Evolutionary conservation across 1,140 invertebrate species (phyloP), one percentile per base, ranked within the genome.

Genomic region (Megalopta genalis): DNA sequence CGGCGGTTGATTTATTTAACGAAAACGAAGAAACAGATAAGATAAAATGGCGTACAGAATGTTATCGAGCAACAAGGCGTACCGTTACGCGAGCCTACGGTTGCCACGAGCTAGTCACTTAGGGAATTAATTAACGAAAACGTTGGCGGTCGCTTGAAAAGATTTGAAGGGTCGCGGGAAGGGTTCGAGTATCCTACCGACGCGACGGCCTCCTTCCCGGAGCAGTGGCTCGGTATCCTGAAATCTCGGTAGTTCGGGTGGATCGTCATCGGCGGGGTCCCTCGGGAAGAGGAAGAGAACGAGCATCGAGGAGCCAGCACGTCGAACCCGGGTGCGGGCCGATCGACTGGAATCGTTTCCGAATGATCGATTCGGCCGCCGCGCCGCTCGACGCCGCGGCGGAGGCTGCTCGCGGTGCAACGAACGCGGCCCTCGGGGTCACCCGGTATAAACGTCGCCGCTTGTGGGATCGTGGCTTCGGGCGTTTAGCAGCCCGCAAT

Each of bases 401-500:
- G 80, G 67, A 71, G 62, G 76, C 71, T 77, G 74, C 62, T 72
- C 46, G 27, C 76, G 64, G 76, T 73, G 80, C 68, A 86, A 86
- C 81, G 83, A 74, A 75, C 76, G 81, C 81, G 83, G 84, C 81
- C 80, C 83, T 80, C 80, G 84, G 83, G 68, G 77, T 83, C 88
- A 88, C 86, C 88, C 86, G 89, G 86, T 90, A 90, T 88, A 90
- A 90, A 85, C 86, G 84, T 86, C 79, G 83, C 77, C 86, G 86
- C 82, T 90, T 86, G 87, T 86, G 86, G 88, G 88, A 90, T 89
- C 89, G 86, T 87, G 89, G 88, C 85, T 90, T 87, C 81, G 82
- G 88, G 89, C 88, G 87, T 90, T 90, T 89, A 90, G 89, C 88
- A 84, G 85, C 84, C 88, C 88, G 83, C 87, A 88, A 90, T 91